phyloP scores from a whole-genome alignment of 2,797 vertebrate species.

The Sebastes steindachneri region DNA sequence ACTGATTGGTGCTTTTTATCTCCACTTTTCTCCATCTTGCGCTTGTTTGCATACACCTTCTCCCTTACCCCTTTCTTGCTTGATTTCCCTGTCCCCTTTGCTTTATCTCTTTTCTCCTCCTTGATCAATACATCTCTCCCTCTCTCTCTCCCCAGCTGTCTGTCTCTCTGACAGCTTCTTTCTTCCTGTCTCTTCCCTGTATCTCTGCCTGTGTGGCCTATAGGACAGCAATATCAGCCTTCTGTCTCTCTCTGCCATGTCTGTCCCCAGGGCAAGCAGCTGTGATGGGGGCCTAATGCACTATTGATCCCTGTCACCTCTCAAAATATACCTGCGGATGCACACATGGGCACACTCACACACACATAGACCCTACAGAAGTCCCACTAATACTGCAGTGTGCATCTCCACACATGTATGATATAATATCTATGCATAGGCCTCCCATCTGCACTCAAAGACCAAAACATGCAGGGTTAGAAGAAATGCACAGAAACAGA shows the following conservation, averaged over 20 bases:
- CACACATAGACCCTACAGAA: not conserved
- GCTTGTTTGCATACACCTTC: not conserved
- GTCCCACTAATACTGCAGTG: not conserved
- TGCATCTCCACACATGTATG: not conserved
- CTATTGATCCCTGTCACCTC: slow-evolving; percentile 80
- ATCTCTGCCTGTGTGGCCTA: slow-evolving; percentile 33
- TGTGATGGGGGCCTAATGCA: slow-evolving; percentile 81
- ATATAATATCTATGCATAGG: not conserved
- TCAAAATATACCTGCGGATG: slow-evolving; percentile 68
- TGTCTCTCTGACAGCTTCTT: slow-evolving; percentile 54
- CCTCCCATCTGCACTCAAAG: not conserved
- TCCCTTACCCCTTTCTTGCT: not conserved
- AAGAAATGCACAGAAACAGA: not conserved
- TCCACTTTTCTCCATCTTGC: not conserved
- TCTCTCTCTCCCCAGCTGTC: slow-evolving; percentile 37
- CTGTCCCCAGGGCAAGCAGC: slow-evolving; percentile 72
- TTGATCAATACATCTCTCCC: slow-evolving; percentile 55
- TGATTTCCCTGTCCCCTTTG: slow-evolving; percentile 19
- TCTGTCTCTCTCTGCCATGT: slow-evolving; percentile 16
- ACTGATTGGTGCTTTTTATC: slow-evolving; percentile 29
- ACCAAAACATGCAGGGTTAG: not conserved
- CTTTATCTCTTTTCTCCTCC: slow-evolving; percentile 20
- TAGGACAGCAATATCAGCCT: slow-evolving; percentile 51
- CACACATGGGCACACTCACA: slow-evolving; percentile 16
- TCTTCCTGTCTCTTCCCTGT: slow-evolving; percentile 32